A percentile compares a stretch with the other conserved stretches of the same genome.
These are phyloP conservation scores for Acanthoscelides obtectus DNA, from an alignment of 2,888 invertebrate species.

Conservation along the genomic window DNA sequence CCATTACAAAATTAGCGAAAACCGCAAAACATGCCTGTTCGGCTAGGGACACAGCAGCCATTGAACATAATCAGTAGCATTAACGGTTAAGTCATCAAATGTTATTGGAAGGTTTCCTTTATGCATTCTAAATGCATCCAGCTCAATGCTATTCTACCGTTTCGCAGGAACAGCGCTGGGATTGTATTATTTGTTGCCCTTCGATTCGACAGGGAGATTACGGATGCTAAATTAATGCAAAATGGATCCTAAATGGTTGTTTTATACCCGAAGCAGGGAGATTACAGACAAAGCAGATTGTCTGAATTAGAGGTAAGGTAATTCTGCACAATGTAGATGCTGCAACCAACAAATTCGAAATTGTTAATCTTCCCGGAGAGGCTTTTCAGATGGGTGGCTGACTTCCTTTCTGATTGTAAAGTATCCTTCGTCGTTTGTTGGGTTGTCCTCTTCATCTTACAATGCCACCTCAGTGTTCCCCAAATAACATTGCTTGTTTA, in stretches of 20 bases:
- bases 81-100: not conserved
- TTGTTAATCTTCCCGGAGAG: too few relatives aligned
- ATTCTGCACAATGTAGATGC: too few relatives aligned
- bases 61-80: not conserved
- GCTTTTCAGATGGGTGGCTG: too few relatives aligned
- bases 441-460: too few relatives aligned
- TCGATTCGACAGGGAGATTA: not conserved
- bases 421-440: too few relatives aligned
- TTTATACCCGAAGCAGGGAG: not conserved
- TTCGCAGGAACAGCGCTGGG: not conserved
- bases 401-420: too few relatives aligned
- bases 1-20: not conserved
- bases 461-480: too few relatives aligned
- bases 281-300: not conserved
- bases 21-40: not conserved
- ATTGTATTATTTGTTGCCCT: not conserved
- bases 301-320: not conserved
- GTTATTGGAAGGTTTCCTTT: not conserved
- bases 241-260: not conserved
- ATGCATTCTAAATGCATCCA: not conserved
- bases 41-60: not conserved
- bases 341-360: too few relatives aligned
- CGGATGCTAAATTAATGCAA: not conserved
- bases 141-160: not conserved
- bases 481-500: too few relatives aligned